Evolutionary conservation across 2,113 vertebrate species (phyloP), one percentile per base, ranked within the genome.

Genomic region (Phalacrocorax carbo): DNA sequence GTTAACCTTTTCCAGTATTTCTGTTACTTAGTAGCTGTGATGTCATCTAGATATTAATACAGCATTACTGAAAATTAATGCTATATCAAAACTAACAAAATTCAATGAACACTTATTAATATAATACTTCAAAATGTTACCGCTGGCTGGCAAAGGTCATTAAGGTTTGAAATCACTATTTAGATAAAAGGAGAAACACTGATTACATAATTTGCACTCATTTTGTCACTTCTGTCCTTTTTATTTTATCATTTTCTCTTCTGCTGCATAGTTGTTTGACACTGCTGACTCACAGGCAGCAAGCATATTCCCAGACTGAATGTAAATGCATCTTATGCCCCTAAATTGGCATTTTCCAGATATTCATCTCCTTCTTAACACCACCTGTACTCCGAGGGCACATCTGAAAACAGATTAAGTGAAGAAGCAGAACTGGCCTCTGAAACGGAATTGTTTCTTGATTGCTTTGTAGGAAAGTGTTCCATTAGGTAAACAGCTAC

Each of bases 121-220:
- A 14, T 36, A 79, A 95, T 73, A 89, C 55, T 89, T 95, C 54
- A 82, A 80, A 89, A 95, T 0, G 1, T 55, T 88, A 58, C 29
- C 6, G 2, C 66, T 85, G 51, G 58, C 75, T 94, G 66, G 86
- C n/a, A 95, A 93, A 86, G 32, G 87, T 94, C 60, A 69, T 95
- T 97, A 91, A 85, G 42, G 26, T 86, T 82, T 95, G 51, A 94
- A 95, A 95, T 70, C 77, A 87, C 60, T 94, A 85, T 91, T 94
- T 73, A 82, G 81, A 91, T 93, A 87, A 84, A 87, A 95, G 78
- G 42, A 91, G 49, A 89, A 93, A 87, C 65, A 88, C 2, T 82
- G 93, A 97, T 96, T 94, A 91, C 75, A 94, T 96, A 94, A 96
- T 97, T 94, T 94, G 87, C 66, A 94, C 96, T 95, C 73, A 94